These are phyloP conservation scores for Ptilonorhynchus violaceus DNA, from an alignment of 2,113 vertebrate genomes.

Conservation along the genomic window DNA sequence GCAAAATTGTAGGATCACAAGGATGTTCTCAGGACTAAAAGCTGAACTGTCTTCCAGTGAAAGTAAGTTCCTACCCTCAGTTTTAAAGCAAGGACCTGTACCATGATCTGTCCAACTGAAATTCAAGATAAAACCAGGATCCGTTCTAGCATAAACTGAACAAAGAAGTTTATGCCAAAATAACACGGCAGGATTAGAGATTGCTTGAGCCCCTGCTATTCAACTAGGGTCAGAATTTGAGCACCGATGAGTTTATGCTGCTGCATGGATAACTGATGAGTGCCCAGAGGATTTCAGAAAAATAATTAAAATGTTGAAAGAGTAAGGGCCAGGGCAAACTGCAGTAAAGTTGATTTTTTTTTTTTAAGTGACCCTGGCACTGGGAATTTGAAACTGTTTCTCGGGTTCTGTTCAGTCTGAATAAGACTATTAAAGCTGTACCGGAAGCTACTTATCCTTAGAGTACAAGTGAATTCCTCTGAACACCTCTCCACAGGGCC, in stretches of 20 bases:
- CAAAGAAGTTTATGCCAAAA: neutral
- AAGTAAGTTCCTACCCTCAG: neutral
- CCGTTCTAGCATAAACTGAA: neutral
- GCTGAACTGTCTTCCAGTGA: neutral
- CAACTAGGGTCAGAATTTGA: conserved; percentile 12
- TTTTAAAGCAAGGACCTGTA: neutral
- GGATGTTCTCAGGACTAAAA: neutral
- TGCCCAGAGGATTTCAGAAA: neutral
- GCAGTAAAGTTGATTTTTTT: neutral
- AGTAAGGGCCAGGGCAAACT: neutral
- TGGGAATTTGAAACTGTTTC: neutral
- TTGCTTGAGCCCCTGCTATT: neutral
- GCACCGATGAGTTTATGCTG: neutral
- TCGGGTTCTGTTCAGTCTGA: neutral
- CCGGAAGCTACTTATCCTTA: neutral
- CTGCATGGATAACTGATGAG: neutral
- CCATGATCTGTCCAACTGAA: neutral
- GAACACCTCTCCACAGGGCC: neutral
- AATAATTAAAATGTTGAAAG: neutral
- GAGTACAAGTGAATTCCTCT: neutral
- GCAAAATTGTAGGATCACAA: neutral
- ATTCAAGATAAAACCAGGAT: neutral
- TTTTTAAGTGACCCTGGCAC: neutral
- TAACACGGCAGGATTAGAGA: neutral
- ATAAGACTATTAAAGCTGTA: neutral